Percentiles rank a stretch among this genome's conserved stretches.
Conservation (phyloP, 1,140 invertebrate genomes). For the Colletes gigas region DNA sequence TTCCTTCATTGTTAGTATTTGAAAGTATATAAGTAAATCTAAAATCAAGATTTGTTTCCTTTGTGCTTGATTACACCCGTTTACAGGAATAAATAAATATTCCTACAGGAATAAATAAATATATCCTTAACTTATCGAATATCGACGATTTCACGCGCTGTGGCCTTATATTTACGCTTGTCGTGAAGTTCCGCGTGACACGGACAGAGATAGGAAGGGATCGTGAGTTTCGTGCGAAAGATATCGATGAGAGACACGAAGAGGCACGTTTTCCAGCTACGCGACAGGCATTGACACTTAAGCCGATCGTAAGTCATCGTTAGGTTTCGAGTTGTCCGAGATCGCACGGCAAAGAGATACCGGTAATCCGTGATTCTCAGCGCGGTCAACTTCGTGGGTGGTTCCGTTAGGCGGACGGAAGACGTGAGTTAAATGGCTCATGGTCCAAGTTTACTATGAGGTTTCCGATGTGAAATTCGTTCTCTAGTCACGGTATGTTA, state of each 20-base stretch:
- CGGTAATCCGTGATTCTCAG: slow-evolving; percentile 43
- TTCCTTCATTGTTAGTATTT: too few species aligned
- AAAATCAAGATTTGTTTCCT: too few species aligned
- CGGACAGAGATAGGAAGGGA: neutral
- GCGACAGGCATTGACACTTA: slow-evolving; percentile 46
- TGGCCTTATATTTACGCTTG: too few species aligned
- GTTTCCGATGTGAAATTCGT: too few species aligned
- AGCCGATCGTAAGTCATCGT: slow-evolving; percentile 59
- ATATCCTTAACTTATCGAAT: too few species aligned
- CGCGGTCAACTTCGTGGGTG: slow-evolving; percentile 23
- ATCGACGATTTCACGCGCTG: too few species aligned
- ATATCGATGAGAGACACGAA: slow-evolving; percentile 36
- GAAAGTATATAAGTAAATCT: too few species aligned
- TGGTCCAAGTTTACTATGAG: too few species aligned
- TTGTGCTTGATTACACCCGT: too few species aligned
- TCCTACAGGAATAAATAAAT: too few species aligned
- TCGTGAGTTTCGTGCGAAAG: neutral
- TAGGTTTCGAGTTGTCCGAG: slow-evolving; percentile 20
- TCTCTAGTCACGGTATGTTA: too few species aligned
- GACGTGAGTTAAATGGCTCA: neutral
- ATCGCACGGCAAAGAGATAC: neutral
- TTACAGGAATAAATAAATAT: too few species aligned
- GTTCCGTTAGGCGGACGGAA: slow-evolving; percentile 6
- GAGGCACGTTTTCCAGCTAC: slow-evolving; percentile 40
- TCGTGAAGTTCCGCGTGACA: slow-evolving; percentile 1